Conservation (phyloP, 2,797 vertebrate species). For the Macropodus opercularis region DNA sequence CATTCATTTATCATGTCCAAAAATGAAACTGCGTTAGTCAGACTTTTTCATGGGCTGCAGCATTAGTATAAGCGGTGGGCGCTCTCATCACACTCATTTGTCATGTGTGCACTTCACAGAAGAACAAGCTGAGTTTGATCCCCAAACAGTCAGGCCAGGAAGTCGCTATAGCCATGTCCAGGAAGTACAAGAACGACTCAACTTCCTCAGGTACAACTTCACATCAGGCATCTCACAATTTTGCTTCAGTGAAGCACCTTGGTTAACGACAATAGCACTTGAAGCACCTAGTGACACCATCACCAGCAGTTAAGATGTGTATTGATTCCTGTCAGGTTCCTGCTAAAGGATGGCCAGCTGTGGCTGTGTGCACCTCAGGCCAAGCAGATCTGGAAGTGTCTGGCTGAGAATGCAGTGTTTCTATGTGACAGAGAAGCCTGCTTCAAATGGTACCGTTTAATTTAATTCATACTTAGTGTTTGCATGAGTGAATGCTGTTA, state of each 20-base stretch:
- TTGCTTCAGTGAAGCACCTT: slow-evolving; percentile 11
- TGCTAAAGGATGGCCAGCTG: slow-evolving; percentile 97
- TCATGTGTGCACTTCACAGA: slow-evolving; percentile 59
- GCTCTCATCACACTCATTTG: slow-evolving; percentile 9
- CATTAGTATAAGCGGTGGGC: background rate
- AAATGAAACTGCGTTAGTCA: background rate
- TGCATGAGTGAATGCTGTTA: background rate
- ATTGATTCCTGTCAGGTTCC: slow-evolving; percentile 84
- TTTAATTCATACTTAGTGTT: slow-evolving; percentile 3
- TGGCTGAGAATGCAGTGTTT: slow-evolving; percentile 98
- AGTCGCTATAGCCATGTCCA: slow-evolving; percentile 99
- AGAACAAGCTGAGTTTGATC: slow-evolving; percentile 98
- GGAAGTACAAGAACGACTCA: slow-evolving; percentile 98
- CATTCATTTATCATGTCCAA: background rate
- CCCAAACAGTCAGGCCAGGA: slow-evolving; percentile 95
- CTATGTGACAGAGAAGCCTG: slow-evolving; percentile 99
- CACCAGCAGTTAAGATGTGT: slow-evolving; percentile 14
- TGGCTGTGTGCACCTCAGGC: slow-evolving; percentile 99
- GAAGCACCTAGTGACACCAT: background rate
- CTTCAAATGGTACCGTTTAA: slow-evolving; percentile 91
- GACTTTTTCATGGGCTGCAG: background rate
- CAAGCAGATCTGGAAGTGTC: slow-evolving; percentile 99
- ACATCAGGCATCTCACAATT: background rate
- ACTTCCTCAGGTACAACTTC: slow-evolving; percentile 90
- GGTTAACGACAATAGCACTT: slow-evolving; percentile 7